These are phyloP conservation scores for Oreochromis tanganicae DNA, from an alignment of 2,113 vertebrate genomes.

Conservation along the genomic window DNA sequence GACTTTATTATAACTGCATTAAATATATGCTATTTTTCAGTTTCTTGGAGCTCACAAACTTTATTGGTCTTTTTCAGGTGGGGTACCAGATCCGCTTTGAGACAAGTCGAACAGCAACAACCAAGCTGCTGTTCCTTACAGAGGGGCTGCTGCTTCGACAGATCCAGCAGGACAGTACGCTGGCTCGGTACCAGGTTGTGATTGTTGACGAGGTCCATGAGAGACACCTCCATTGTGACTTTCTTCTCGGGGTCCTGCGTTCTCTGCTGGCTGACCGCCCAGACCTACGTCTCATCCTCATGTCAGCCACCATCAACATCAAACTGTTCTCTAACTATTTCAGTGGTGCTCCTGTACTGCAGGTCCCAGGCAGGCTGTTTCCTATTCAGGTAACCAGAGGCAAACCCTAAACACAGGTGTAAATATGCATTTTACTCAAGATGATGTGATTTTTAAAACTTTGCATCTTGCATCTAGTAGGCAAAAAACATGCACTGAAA, in stretches of 20 bases:
- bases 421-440: background rate
- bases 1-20: background rate
- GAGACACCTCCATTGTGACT: slow-evolving; percentile 86
- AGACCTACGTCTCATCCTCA: slow-evolving; percentile 84
- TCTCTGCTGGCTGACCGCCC: slow-evolving; percentile 68
- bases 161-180: slow-evolving; percentile 75
- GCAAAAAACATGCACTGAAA: background rate
- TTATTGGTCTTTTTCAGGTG: slow-evolving; percentile 67
- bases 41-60: background rate
- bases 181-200: slow-evolving; percentile 77
- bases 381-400: slow-evolving; percentile 80
- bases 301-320: slow-evolving; percentile 95
- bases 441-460: background rate
- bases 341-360: slow-evolving; percentile 78
- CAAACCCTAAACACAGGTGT: background rate
- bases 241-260: slow-evolving; percentile 83
- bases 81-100: slow-evolving; percentile 94
- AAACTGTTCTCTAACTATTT: slow-evolving; percentile 85
- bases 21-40: background rate
- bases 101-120: slow-evolving; percentile 72
- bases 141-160: slow-evolving; percentile 88
- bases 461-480: accelerated
- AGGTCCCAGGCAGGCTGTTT: slow-evolving; percentile 87
- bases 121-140: slow-evolving; percentile 85
- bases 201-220: slow-evolving; percentile 90